Evolutionary conservation across 2,113 vertebrate species (phyloP), one percentile per base, ranked within the genome.

Genomic region (Mobula birostris): DNA sequence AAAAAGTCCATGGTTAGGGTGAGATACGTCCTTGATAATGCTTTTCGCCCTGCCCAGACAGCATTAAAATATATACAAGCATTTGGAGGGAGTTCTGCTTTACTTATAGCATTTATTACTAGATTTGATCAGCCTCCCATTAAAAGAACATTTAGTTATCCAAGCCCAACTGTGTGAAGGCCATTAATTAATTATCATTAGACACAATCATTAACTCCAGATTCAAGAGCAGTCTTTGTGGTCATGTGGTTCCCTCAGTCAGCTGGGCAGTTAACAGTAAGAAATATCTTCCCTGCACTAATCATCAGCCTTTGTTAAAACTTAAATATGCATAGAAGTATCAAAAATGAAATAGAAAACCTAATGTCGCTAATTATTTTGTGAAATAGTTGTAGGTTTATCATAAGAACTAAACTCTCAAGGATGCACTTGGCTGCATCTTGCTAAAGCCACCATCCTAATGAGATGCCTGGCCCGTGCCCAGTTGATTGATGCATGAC

Each of bases 121-220:
- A 72, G 11, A 40, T 90, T 92, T 74, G 32, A 92, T 36, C 90
- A 14, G 3, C n/a, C 36, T 92, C 90, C 66, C 68, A 92, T 92
- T 92, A 72, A 92, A 72, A 92, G 32, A 15, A 72, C 90, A 36
- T 92, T 48, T 92, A 92, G 66, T 48, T 92, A 48, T 72, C 40
- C 66, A 92, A 92, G 90, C 66, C 66, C 8, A 7, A 70, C 68
- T 21, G 17, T 92, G 88, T 17, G 15, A 70, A 5, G 66, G 66
- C 21, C n/a, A 32, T 92, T 70, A 92, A 72, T 92, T 92, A 72
- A 48, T 88, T 48, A 72, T 72, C 32, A 72, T 93, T 74, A 93
- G 36, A 74, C 9, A 27, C 68, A 40, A 48, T 48, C 68, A 72
- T 93, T 93, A 72, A 29, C 36, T 48, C 68, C 24, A 9, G 21